phyloP scores from a whole-genome alignment of 2,888 invertebrate species.

The Dendrolimus houi region DNA sequence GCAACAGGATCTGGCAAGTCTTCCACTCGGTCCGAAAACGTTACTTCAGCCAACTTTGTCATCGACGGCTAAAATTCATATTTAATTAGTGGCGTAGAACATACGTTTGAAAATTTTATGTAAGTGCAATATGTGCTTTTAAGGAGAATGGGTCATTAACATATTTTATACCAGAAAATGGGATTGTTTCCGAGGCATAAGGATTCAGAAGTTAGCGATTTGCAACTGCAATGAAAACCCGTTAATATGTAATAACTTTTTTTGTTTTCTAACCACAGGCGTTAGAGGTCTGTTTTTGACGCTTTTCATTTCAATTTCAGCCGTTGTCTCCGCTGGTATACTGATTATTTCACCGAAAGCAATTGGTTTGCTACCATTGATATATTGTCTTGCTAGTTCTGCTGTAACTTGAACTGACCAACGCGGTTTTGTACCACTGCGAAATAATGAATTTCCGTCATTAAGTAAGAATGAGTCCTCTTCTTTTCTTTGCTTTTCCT shows the following conservation, averaged over 20 bases:
- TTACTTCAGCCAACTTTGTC: constrained; percentile 57
- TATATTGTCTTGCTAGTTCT: constrained; percentile 35
- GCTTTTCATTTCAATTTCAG: constrained; percentile 47
- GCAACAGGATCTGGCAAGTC: constrained; percentile 58
- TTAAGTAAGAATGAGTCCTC: not conserved
- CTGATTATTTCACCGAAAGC: constrained; percentile 41
- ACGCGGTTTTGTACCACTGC: constrained; percentile 31
- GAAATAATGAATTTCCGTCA: constrained; percentile 3
- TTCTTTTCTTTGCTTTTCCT: too few species aligned
- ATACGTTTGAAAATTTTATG: too few species aligned
- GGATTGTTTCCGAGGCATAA: too few species aligned
- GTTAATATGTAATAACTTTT: too few species aligned
- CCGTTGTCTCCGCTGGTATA: constrained; percentile 26
- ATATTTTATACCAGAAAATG: too few species aligned
- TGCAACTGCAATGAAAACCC: too few species aligned
- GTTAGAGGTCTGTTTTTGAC: constrained; percentile 49
- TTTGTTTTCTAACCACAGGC: constrained; percentile 43
- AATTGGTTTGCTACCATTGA: constrained; percentile 20
- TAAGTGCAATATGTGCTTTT: too few species aligned
- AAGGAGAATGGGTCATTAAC: too few species aligned
- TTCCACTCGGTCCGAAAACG: constrained; percentile 52
- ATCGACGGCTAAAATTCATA: constrained; percentile 44
- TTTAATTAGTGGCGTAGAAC: not conserved
- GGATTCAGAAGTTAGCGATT: too few species aligned
- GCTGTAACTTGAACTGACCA: constrained; percentile 39